Evolutionary conservation across 2,888 invertebrate species (phyloP).

Genomic region (Cordilura impudica): DNA sequence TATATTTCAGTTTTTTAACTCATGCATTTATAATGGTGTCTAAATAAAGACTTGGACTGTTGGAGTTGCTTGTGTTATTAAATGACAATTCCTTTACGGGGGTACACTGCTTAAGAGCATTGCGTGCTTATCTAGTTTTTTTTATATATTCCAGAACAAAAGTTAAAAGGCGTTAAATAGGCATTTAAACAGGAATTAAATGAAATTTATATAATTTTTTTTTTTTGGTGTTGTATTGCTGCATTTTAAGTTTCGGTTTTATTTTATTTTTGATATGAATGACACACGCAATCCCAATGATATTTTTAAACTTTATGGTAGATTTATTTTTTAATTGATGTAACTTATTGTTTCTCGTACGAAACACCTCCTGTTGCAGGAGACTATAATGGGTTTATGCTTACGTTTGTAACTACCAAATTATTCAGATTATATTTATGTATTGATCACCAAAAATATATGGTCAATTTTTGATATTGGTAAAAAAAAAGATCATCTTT

Average conservation of each 20-base stretch:
- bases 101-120: slow-evolving; percentile 27
- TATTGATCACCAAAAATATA: too few species aligned
- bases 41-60: slow-evolving; percentile 10
- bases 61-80: slow-evolving; percentile 29
- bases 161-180: slow-evolving; percentile 57
- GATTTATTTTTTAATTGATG: slow-evolving; percentile 48
- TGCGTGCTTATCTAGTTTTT: slow-evolving; percentile 54
- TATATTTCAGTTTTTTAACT: slow-evolving; percentile 6
- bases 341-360: slow-evolving; percentile 18
- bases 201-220: slow-evolving; percentile 36
- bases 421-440: too few species aligned
- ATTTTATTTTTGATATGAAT: slow-evolving; percentile 26
- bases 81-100: slow-evolving; percentile 39
- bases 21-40: slow-evolving; percentile 9
- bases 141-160: slow-evolving; percentile 4
- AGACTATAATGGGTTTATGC: too few species aligned
- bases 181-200: slow-evolving; percentile 56
- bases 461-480: too few species aligned
- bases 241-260: slow-evolving; percentile 30
- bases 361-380: too few species aligned
- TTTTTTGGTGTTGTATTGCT: slow-evolving; percentile 6
- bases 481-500: too few species aligned
- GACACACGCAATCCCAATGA: slow-evolving; percentile 37
- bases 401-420: too few species aligned
- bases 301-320: slow-evolving; percentile 34